Evolutionary conservation across 2,113 vertebrate species (phyloP).

Genomic region (Fregata magnificens): DNA sequence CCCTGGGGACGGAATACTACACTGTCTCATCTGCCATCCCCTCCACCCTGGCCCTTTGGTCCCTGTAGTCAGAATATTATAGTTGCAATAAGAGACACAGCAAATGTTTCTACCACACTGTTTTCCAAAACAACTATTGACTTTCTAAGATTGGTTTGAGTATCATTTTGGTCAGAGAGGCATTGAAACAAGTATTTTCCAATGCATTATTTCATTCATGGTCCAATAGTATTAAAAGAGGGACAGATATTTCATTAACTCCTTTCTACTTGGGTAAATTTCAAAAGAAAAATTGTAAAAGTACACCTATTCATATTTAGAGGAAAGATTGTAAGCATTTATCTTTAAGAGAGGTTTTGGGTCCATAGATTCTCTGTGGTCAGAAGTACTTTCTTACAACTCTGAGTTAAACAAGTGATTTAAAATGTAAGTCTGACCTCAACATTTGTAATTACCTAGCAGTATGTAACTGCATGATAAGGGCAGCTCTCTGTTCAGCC

Average conservation of each 20-base stretch:
- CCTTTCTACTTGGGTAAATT: neutral
- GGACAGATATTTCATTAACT: neutral
- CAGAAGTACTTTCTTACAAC: neutral
- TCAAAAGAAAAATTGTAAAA: neutral
- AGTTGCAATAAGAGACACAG: neutral
- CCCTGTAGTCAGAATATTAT: neutral
- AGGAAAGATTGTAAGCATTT: neutral
- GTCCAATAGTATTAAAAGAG: neutral
- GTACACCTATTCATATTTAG: neutral
- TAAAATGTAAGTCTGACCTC: neutral
- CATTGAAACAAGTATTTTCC: neutral
- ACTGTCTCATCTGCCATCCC: neutral
- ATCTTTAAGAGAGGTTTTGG: neutral
- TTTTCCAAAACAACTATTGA: neutral
- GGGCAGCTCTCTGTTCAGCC: neutral
- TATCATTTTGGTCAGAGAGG: neutral
- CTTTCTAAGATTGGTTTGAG: neutral
- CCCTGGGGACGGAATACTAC: neutral
- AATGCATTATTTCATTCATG: neutral
- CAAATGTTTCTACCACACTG: neutral
- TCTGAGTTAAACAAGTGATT: neutral
- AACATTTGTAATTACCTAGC: neutral
- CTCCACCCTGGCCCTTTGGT: neutral
- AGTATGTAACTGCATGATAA: neutral
- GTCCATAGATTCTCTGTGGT: neutral